Evolutionary conservation across 1,140 invertebrate species (phyloP).

Genomic region (Pogonus chalceus): DNA sequence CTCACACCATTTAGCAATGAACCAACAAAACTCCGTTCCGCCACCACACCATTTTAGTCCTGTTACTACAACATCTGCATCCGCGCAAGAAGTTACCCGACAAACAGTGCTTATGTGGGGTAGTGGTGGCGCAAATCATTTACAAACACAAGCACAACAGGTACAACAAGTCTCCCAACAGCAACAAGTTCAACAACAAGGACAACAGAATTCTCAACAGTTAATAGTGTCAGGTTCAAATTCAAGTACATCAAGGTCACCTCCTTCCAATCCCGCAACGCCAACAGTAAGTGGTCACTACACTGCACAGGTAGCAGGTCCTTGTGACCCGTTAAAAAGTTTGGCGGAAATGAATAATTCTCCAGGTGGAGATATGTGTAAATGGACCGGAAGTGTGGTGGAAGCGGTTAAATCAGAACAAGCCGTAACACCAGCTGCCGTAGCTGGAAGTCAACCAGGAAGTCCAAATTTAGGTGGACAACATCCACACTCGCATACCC

Average conservation of each 20-base stretch:
- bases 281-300: conserved; percentile 16
- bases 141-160: conserved; percentile 34
- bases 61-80: conserved; percentile 24
- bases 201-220: conserved; percentile 34
- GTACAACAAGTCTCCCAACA: no score
- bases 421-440: conserved; percentile 21
- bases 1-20: conserved; percentile 36
- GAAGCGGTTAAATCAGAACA: conserved; percentile 19
- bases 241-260: conserved; percentile 23
- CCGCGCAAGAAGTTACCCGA: conserved; percentile 44
- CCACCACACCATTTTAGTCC: conserved; percentile 40
- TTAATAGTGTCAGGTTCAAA: conserved; percentile 27
- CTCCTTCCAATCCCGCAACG: conserved; percentile 17
- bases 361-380: conserved; percentile 23
- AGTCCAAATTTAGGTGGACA: conserved; percentile 25
- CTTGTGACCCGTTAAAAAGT: conserved; percentile 46
- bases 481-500: conserved; percentile 25
- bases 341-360: conserved; percentile 42
- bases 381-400: conserved; percentile 29
- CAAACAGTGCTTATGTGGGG: conserved; percentile 87
- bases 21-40: conserved; percentile 34
- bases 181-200: conserved; percentile 39
- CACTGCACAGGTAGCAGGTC: conserved; percentile 21
- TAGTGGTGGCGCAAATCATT: conserved; percentile 33
- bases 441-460: conserved; percentile 21